These are phyloP conservation scores for Orthosia gothica DNA, from an alignment of 2,888 invertebrate genomes.

Conservation along the genomic window DNA sequence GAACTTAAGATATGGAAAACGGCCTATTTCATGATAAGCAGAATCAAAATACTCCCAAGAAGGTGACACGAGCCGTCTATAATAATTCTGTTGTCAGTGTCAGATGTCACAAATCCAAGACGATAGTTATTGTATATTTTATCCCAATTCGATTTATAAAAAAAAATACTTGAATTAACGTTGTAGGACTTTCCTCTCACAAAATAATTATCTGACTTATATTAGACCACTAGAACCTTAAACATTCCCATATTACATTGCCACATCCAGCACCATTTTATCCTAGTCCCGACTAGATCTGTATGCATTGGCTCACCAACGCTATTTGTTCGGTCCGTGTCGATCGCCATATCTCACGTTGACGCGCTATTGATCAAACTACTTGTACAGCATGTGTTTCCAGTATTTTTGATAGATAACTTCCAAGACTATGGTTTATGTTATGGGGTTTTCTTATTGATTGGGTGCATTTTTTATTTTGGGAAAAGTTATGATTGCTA, in stretches of 20 bases:
- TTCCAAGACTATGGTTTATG: constrained; percentile 40
- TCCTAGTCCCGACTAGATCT: constrained; percentile 69
- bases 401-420: constrained; percentile 73
- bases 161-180: no score
- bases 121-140: no score
- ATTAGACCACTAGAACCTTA: no score
- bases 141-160: no score
- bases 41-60: background rate
- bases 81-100: no score
- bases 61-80: no score
- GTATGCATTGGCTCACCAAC: constrained; percentile 81
- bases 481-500: no score
- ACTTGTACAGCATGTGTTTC: constrained; percentile 69
- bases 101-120: background rate
- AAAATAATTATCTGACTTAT: no score
- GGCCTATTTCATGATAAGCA: background rate
- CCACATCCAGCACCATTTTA: constrained; percentile 16
- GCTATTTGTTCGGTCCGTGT: constrained; percentile 77
- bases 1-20: background rate
- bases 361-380: constrained; percentile 81
- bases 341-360: constrained; percentile 81
- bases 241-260: constrained; percentile 37
- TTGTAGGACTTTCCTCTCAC: no score
- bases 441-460: constrained; percentile 12
- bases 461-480: constrained; percentile 11